Evolutionary conservation across 2,113 vertebrate species (phyloP).

Genomic region (Tiliqua scincoides): DNA sequence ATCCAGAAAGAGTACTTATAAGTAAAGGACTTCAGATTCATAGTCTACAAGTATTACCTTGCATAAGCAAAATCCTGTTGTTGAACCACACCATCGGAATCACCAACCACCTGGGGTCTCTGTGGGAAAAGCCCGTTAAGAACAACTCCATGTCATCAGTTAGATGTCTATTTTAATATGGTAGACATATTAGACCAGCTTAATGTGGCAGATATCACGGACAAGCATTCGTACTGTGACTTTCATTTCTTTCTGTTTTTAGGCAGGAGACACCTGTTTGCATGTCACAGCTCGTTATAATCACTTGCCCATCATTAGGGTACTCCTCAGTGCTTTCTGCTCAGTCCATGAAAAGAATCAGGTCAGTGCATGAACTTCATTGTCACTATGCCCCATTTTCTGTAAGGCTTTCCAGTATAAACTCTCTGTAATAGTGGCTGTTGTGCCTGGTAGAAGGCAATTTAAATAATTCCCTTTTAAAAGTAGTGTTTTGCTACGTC

Average conservation of each 20-base stretch:
- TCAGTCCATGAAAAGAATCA: conserved; percentile 94
- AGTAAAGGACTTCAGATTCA: neutral
- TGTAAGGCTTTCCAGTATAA: neutral
- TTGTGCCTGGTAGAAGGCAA: neutral
- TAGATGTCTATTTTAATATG: neutral
- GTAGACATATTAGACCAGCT: neutral
- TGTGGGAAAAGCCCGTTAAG: neutral
- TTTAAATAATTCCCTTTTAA: neutral
- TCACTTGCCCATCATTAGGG: conserved; percentile 89
- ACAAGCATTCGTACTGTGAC: conserved; percentile 70
- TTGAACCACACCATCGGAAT: neutral
- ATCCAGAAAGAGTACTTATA: neutral
- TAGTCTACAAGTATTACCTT: neutral
- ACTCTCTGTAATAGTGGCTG: neutral
- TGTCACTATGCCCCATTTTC: conserved; percentile 27
- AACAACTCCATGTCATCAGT: neutral
- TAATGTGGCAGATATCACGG: neutral
- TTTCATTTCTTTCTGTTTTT: conserved; percentile 58
- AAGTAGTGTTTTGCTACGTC: conserved; percentile 12
- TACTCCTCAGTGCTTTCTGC: conserved; percentile 94
- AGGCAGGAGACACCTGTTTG: conserved; percentile 94
- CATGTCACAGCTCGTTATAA: conserved; percentile 95
- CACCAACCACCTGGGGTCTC: neutral
- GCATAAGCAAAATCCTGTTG: neutral
- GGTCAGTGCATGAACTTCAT: conserved; percentile 82